phyloP scores from a whole-genome alignment of 2,797 vertebrate genomes.

The Hyperoplus lanceolatus region DNA sequence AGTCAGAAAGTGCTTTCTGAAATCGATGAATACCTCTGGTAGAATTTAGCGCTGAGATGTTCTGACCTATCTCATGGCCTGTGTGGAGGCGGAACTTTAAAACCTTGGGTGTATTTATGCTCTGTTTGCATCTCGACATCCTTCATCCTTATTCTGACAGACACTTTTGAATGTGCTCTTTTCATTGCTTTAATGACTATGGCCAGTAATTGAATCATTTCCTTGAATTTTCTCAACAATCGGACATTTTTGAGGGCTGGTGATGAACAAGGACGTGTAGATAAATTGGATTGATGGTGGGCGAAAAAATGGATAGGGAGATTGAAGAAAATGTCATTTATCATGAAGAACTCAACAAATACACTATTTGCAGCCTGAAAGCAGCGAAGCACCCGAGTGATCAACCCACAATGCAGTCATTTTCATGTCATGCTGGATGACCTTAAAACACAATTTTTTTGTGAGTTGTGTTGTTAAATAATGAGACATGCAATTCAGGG shows the following conservation, averaged over 20 bases:
- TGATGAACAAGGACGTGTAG: slow-evolving; percentile 31
- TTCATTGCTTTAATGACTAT: slow-evolving; percentile 71
- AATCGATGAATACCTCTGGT: neutral
- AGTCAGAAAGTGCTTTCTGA: neutral
- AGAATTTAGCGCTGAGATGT: slow-evolving; percentile 8
- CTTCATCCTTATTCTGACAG: slow-evolving; percentile 60
- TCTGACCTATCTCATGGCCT: slow-evolving; percentile 20
- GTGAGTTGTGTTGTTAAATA: slow-evolving; percentile 65
- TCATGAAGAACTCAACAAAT: slow-evolving; percentile 56
- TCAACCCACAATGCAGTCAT: slow-evolving; percentile 47
- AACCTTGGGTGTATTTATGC: slow-evolving; percentile 19
- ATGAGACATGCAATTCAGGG: slow-evolving; percentile 65
- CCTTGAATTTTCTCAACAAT: slow-evolving; percentile 59
- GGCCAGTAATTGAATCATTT: slow-evolving; percentile 65
- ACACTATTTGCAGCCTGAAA: slow-evolving; percentile 48
- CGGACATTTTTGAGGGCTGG: slow-evolving; percentile 58
- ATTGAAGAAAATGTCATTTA: slow-evolving; percentile 61
- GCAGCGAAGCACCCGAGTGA: slow-evolving; percentile 56
- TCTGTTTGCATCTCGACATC: slow-evolving; percentile 22
- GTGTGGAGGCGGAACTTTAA: slow-evolving; percentile 7
- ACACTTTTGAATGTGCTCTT: slow-evolving; percentile 59
- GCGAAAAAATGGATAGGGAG: slow-evolving; percentile 42
- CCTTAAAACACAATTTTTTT: slow-evolving; percentile 71
- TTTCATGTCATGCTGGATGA: slow-evolving; percentile 62
- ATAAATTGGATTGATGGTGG: slow-evolving; percentile 62